Percentiles rank a stretch among this genome's conserved stretches.
Evolutionary conservation across 2,113 vertebrate species (phyloP).

Genomic region (Centrocercus urophasianus): DNA sequence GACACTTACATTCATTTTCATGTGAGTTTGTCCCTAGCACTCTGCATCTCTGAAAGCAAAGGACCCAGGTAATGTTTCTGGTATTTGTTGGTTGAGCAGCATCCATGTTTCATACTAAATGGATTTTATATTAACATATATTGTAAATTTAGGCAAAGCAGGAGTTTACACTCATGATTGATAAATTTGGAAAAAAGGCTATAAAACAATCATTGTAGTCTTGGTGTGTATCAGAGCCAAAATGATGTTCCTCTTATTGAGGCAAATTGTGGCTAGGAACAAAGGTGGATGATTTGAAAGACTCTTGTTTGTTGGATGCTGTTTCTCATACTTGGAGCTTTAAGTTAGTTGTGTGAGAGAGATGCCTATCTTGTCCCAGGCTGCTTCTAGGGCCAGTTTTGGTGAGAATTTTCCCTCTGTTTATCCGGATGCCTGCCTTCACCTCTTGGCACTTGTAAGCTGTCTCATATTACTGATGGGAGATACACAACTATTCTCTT

Average conservation of each 20-base stretch:
- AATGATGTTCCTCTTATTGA: not conserved
- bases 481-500: not conserved
- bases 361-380: rapidly evolving
- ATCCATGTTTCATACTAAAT: not conserved
- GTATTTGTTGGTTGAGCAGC: not conserved
- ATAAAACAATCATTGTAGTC: not conserved
- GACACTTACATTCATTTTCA: not conserved
- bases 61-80: not conserved
- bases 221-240: not conserved
- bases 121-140: not conserved
- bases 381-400: not conserved
- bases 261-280: not conserved
- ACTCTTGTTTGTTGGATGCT: not conserved
- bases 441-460: not conserved
- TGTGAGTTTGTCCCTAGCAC: not conserved
- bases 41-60: not conserved
- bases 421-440: not conserved
- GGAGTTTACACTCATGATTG: not conserved
- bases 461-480: not conserved
- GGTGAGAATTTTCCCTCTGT: not conserved
- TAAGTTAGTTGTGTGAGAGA: not conserved
- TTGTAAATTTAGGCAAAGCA: not conserved
- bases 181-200: not conserved
- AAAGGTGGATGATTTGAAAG: not conserved
- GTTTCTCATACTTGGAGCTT: not conserved